Percentiles rank a stretch among this genome's conserved stretches.
These are phyloP conservation scores for Choreutis nemorana DNA, from an alignment of 2,888 invertebrate genomes.

Conservation along the genomic window DNA sequence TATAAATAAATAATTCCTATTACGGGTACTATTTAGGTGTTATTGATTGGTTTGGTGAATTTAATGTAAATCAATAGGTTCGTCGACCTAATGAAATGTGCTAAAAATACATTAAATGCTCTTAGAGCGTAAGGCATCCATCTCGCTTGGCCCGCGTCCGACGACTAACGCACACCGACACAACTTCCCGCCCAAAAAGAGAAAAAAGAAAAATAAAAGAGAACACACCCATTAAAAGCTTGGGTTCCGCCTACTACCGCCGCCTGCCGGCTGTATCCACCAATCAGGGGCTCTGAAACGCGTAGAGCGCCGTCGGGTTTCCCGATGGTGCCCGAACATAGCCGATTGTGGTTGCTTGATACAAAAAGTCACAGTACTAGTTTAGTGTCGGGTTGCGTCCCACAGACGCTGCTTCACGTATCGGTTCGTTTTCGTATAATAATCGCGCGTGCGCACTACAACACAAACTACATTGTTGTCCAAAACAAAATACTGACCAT, in stretches of 20 bases:
- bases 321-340: conserved; percentile 40
- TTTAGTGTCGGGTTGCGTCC: conserved; percentile 68
- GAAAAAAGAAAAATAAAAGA: conserved; percentile 62
- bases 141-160: conserved; percentile 49
- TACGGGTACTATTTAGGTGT: too few relatives aligned
- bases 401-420: conserved; percentile 60
- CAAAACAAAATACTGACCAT: conserved; percentile 21
- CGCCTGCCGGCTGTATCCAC: conserved; percentile 24
- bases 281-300: conserved; percentile 10
- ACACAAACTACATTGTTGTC: conserved; percentile 35
- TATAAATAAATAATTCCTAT: too few relatives aligned
- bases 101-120: too few relatives aligned
- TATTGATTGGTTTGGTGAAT: too few relatives aligned
- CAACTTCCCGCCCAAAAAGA: conserved; percentile 57
- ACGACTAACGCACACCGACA: conserved; percentile 56
- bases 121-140: conserved; percentile 35
- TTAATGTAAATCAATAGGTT: too few relatives aligned
- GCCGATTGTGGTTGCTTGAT: conserved; percentile 51
- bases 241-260: conserved; percentile 35
- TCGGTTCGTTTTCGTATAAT: conserved; percentile 25
- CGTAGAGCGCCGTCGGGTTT: conserved; percentile 20
- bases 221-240: conserved; percentile 52
- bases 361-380: conserved; percentile 63
- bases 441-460: conserved; percentile 52
- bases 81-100: too few relatives aligned